Evolutionary conservation across 1,140 invertebrate genomes (phyloP).

Genomic region (Diabrotica undecimpunctata): DNA sequence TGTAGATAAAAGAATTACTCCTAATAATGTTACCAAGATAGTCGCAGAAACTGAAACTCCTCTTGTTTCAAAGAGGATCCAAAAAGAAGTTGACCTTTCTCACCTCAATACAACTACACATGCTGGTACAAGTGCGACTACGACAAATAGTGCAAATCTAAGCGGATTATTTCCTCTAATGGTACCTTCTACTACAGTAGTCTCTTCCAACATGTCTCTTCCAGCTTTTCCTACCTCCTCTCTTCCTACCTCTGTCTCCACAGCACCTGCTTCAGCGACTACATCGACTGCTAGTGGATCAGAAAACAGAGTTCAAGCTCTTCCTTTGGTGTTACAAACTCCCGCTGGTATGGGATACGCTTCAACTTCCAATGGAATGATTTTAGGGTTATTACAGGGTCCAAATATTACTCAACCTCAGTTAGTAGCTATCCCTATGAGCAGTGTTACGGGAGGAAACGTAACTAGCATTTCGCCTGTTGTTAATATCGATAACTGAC

Average conservation of each 20-base stretch:
- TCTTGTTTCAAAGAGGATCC: not conserved
- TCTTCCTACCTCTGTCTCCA: not conserved
- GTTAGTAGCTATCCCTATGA: constrained; percentile 26
- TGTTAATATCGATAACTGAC: too few species aligned
- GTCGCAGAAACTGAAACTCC: not conserved
- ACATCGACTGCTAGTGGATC: not conserved
- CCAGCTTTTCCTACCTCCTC: not conserved
- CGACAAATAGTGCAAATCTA: not conserved
- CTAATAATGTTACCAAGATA: not conserved
- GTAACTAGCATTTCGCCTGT: too few species aligned
- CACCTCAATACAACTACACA: not conserved
- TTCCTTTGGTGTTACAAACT: constrained; percentile 27
- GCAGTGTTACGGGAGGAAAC: constrained; percentile 11
- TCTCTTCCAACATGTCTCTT: not conserved
- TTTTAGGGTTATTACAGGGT: constrained; percentile 26
- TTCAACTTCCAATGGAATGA: constrained; percentile 27
- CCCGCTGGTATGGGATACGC: constrained; percentile 23
- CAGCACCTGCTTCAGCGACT: not conserved
- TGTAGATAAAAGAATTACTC: not conserved
- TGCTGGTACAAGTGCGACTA: not conserved
- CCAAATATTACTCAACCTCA: constrained; percentile 21
- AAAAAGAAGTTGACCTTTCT: not conserved
- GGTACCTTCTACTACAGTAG: not conserved
- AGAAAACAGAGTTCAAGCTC: constrained; percentile 18
- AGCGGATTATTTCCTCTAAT: not conserved